These are phyloP conservation scores for Hydraecia micacea DNA, from an alignment of 2,888 invertebrate species.

Conservation along the genomic window DNA sequence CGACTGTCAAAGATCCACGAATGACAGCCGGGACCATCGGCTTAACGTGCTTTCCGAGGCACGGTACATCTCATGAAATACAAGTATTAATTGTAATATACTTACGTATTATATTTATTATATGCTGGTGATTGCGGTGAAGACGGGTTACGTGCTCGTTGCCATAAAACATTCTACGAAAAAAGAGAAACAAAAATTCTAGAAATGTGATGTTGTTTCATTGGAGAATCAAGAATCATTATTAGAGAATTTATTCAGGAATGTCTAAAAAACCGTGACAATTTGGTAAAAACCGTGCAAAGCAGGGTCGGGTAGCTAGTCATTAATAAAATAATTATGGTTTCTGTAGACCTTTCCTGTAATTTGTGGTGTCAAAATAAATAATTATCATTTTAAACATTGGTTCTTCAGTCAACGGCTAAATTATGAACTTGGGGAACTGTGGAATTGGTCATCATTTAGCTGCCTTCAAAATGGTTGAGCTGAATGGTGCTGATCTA, in stretches of 20 bases:
- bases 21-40: too few relatives aligned
- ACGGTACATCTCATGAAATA: background rate
- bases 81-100: background rate
- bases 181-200: too few relatives aligned
- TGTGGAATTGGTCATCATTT: too few relatives aligned
- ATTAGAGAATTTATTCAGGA: background rate
- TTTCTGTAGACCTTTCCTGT: background rate
- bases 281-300: too few relatives aligned
- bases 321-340: background rate
- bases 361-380: background rate
- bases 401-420: background rate
- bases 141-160: background rate
- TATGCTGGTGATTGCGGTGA: background rate
- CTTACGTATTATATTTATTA: conserved; percentile 4
- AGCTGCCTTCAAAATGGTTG: too few relatives aligned
- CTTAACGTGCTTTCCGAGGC: too few relatives aligned
- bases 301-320: too few relatives aligned
- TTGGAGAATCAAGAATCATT: background rate
- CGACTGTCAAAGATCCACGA: too few relatives aligned
- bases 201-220: background rate
- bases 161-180: background rate
- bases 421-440: too few relatives aligned
- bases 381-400: background rate
- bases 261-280: background rate
- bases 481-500: too few relatives aligned